These are phyloP conservation scores for Pandemis cinnamomeana DNA, from an alignment of 2,888 invertebrate genomes.

Conservation along the genomic window DNA sequence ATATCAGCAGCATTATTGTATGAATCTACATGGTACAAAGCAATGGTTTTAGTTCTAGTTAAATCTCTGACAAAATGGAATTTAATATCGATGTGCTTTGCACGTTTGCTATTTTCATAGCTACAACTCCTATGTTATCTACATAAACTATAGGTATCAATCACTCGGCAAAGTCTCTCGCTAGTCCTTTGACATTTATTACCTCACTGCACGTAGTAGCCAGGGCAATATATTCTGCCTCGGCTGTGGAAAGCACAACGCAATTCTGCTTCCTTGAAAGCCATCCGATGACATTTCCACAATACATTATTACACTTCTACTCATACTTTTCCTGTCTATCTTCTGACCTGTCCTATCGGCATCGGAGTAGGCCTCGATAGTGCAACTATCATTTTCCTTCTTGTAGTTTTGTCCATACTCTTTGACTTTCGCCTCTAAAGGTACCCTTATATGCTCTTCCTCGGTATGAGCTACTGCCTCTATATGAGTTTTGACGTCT, in stretches of 20 bases:
- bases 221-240: not conserved
- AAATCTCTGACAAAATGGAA: too few relatives aligned
- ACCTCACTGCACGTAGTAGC: not conserved
- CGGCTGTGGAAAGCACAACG: too few relatives aligned
- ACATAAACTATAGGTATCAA: not conserved
- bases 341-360: not conserved
- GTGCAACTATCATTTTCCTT: not conserved
- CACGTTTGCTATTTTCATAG: too few relatives aligned
- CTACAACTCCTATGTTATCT: not conserved
- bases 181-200: constrained; percentile 9
- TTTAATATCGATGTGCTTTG: too few relatives aligned
- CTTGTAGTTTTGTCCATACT: not conserved
- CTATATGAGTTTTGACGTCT: too few relatives aligned
- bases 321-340: not conserved
- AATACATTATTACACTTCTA: not conserved
- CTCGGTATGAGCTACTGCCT: too few relatives aligned
- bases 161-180: constrained; percentile 1
- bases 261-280: too few relatives aligned
- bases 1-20: too few relatives aligned
- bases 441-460: too few relatives aligned
- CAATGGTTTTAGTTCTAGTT: too few relatives aligned
- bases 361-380: not conserved
- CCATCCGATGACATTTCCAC: not conserved
- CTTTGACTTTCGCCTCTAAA: constrained; percentile 1
- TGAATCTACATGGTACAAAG: too few relatives aligned